Base-by-base conservation (phyloP, 2,113 vertebrate species). In the Misgurnus anguillicaudatus region DNA sequence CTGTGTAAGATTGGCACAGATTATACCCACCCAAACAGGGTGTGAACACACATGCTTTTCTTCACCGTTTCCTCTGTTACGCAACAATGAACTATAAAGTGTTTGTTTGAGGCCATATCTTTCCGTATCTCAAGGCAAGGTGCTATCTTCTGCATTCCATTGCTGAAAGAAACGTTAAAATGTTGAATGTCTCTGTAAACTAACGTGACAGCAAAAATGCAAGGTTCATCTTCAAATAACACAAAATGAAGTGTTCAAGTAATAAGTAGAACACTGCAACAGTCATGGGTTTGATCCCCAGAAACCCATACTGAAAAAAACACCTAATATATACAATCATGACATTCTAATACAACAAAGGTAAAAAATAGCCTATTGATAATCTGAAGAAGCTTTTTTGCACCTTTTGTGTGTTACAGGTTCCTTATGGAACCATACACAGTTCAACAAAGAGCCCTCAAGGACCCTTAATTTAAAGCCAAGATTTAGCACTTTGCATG, bases 51-150 rank as follows among this genome's bases (percentile, higher is more conserved):
- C 66, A 47, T 39, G 45, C 21, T 51, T 21, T 62, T 62, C 31
- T 62, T 2, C 45, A 16, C 53, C 62, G 47, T 5, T 4, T 51
- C 53, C 38, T 21, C 24, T 73, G 31, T 80, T 83, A 36, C 24
- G 14, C 64, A 83, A 84, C 61, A 31, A 39, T 57, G 45, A 45
- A 65, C 7, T 80, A n/a, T n/a, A 62, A 65, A 47, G 31, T 57
- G 67, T 14, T 71, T 11, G 38, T 74, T 60, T 58, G 8, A 21
- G 39, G 17, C 48, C 61, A 24, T 75, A 57, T 71, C 55, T 80
- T 79, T 77, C 17, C 61, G 68, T 51, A 42, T 24, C 51, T 47
- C 61, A 64, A 66, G 60, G 51, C 42, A n/a, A 75, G 41, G 53
- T 62, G 60, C 67, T 55, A 45, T 9, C 31, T n/a, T 58, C 31